Evolutionary conservation across 2,797 vertebrate species (phyloP).

Genomic region (Amblyopsis hoosieri): DNA sequence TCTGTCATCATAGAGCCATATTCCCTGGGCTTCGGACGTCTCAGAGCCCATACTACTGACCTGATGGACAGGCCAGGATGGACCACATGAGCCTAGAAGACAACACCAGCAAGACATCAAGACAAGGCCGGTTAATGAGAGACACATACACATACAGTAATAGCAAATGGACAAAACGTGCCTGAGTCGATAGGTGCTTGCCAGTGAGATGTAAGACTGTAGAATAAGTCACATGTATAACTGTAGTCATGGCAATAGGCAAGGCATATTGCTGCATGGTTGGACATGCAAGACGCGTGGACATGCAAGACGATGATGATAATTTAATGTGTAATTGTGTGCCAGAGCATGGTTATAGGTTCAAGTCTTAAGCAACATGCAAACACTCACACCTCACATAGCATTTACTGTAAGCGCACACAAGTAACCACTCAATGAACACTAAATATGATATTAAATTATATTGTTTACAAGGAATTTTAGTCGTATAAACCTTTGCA

Average conservation of each 20-base stretch:
- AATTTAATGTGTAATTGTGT: too few species aligned
- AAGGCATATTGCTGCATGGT: too few species aligned
- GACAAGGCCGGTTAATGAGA: conserved; percentile 43
- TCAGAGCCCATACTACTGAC: conserved; percentile 51
- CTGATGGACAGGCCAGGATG: conserved; percentile 49
- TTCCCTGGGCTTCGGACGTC: conserved; percentile 38
- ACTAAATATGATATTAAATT: too few species aligned
- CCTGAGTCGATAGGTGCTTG: not conserved
- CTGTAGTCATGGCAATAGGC: too few species aligned
- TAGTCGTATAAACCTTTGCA: too few species aligned
- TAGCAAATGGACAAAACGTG: not conserved
- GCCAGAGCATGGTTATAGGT: too few species aligned
- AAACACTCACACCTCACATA: too few species aligned
- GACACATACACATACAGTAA: conserved; percentile 14
- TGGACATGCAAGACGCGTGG: too few species aligned
- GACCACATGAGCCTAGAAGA: conserved; percentile 56
- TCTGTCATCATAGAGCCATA: conserved; percentile 51
- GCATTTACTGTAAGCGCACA: not conserved
- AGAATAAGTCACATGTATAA: not conserved
- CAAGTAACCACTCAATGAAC: not conserved
- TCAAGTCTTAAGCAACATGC: too few species aligned
- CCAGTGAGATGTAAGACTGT: not conserved
- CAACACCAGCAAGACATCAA: conserved; percentile 42
- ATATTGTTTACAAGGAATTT: too few species aligned
- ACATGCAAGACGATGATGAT: too few species aligned